These are phyloP conservation scores for Myotis lucifugus DNA, from an alignment of 2,113 vertebrate genomes.

Conservation along the genomic window DNA sequence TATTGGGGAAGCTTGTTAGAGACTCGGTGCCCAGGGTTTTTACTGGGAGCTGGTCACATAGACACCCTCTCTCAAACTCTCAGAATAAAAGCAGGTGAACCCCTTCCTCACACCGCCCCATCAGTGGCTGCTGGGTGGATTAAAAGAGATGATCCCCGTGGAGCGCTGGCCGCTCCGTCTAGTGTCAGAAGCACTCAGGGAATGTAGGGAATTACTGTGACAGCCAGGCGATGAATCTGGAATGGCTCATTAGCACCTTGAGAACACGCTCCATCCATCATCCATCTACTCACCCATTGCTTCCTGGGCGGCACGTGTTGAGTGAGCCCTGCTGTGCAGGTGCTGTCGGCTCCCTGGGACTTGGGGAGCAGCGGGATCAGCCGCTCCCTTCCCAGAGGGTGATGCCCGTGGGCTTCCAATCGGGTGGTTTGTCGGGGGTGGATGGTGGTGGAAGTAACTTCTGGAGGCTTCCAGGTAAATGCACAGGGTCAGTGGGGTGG, in stretches of 20 bases:
- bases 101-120: neutral
- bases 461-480: neutral
- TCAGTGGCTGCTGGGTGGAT: neutral
- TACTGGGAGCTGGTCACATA: accelerated
- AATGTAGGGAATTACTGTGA: neutral
- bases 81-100: neutral
- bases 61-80: neutral
- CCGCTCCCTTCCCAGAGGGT: neutral
- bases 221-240: neutral
- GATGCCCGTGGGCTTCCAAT: accelerated
- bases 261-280: neutral
- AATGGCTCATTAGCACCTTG: neutral
- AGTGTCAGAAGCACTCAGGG: neutral
- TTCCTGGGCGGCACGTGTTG: accelerated
- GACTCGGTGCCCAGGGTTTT: neutral
- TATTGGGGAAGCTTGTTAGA: neutral
- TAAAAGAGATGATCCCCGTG: neutral
- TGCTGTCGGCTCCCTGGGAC: neutral
- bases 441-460: neutral
- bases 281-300: accelerated
- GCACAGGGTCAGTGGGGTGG: accelerated
- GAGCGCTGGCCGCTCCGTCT: neutral
- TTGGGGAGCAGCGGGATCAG: neutral
- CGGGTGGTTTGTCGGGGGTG: neutral
- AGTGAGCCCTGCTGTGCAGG: neutral